These are phyloP conservation scores for Trilocha varians DNA, from an alignment of 2,888 invertebrate species.

Conservation along the genomic window DNA sequence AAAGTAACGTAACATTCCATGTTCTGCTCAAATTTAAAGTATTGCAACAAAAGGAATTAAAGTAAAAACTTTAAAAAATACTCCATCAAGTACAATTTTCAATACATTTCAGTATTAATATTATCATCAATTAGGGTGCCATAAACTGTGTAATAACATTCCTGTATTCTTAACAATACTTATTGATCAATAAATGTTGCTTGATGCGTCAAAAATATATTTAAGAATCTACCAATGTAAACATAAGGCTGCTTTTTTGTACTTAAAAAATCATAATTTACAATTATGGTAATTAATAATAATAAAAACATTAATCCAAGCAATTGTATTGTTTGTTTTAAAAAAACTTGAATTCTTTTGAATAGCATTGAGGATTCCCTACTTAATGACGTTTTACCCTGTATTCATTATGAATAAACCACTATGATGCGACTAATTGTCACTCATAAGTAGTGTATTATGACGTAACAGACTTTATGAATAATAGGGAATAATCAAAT, in stretches of 20 bases:
- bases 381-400: too few species aligned
- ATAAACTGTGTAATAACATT: neutral
- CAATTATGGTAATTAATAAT: too few species aligned
- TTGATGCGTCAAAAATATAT: neutral
- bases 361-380: too few species aligned
- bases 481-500: neutral
- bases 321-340: too few species aligned
- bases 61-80: neutral
- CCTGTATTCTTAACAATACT: neutral
- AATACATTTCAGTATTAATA: neutral
- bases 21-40: neutral
- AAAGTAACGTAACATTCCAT: conserved; percentile 1
- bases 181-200: neutral
- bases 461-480: too few species aligned
- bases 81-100: neutral
- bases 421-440: too few species aligned
- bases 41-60: neutral
- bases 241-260: neutral
- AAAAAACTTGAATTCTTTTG: too few species aligned
- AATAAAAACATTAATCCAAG: too few species aligned
- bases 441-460: too few species aligned
- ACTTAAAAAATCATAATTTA: neutral
- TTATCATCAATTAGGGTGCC: neutral
- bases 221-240: neutral
- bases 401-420: too few species aligned